These are phyloP conservation scores for Mobula birostris DNA, from an alignment of 2,113 vertebrate species.

Conservation along the genomic window DNA sequence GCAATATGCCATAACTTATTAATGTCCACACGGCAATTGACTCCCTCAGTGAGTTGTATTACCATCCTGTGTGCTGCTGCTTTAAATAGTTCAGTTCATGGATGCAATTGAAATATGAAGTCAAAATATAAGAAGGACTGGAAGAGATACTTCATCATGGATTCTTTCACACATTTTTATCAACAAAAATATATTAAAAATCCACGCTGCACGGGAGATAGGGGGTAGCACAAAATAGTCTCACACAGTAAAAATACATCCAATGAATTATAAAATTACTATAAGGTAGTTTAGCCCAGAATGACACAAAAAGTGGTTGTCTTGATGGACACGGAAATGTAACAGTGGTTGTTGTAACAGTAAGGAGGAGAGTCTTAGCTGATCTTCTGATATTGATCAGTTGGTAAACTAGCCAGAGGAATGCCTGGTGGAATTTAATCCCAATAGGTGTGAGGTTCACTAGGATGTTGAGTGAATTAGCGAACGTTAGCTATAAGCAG, in stretches of 20 bases:
- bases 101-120: background rate
- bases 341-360: no score
- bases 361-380: no score
- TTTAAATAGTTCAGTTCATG: background rate
- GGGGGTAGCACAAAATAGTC: background rate
- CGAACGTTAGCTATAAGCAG: no score
- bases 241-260: background rate
- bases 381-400: no score
- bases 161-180: background rate
- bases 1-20: conserved; percentile 35
- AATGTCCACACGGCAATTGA: conserved; percentile 15
- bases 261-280: background rate
- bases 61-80: background rate
- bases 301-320: no score
- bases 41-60: conserved; percentile 2
- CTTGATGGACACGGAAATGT: no score
- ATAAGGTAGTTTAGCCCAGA: background rate
- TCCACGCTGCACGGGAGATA: background rate
- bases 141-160: background rate
- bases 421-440: no score
- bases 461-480: no score
- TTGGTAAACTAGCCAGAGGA: no score
- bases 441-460: no score
- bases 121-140: background rate
- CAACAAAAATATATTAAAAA: background rate